A percentile compares a stretch with the other conserved stretches of the same genome.
These are phyloP conservation scores for Bombus difficillimus DNA, from an alignment of 1,140 invertebrate species.

Conservation along the genomic window DNA sequence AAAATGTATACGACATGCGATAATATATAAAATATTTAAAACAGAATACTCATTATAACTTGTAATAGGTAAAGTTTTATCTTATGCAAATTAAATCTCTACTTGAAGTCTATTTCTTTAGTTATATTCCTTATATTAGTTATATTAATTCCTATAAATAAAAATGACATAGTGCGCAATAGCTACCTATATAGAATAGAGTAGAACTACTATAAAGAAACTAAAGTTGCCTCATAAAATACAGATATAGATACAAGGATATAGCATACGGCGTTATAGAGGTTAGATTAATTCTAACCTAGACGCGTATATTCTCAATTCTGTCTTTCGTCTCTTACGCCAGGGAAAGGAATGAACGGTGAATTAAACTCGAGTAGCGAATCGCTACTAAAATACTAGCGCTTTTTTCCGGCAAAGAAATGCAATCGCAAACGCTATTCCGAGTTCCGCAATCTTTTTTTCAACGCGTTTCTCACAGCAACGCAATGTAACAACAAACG, in stretches of 20 bases:
- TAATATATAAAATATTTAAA: too few species aligned
- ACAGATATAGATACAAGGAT: neutral
- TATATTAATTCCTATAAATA: neutral
- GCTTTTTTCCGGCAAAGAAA: neutral
- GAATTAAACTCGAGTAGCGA: neutral
- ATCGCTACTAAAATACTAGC: neutral
- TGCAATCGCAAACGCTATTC: neutral
- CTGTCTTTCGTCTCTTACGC: too few species aligned
- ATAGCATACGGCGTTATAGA: neutral
- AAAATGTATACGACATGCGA: too few species aligned
- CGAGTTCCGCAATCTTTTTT: conserved; percentile 40
- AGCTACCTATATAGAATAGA: neutral
- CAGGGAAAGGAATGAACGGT: neutral
- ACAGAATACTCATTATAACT: too few species aligned
- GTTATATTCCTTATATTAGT: neutral
- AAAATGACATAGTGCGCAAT: neutral
- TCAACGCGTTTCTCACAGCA: conserved; percentile 39
- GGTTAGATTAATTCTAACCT: neutral
- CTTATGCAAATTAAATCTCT: too few species aligned
- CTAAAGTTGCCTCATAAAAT: neutral
- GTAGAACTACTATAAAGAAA: neutral
- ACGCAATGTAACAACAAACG: conserved; percentile 4
- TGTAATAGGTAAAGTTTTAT: too few species aligned
- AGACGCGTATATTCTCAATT: neutral
- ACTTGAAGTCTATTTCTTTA: neutral